Evolutionary conservation across 2,888 invertebrate species (phyloP), one percentile per base, ranked within the genome.

Genomic region (Sinopyrophorus schimmeli): DNA sequence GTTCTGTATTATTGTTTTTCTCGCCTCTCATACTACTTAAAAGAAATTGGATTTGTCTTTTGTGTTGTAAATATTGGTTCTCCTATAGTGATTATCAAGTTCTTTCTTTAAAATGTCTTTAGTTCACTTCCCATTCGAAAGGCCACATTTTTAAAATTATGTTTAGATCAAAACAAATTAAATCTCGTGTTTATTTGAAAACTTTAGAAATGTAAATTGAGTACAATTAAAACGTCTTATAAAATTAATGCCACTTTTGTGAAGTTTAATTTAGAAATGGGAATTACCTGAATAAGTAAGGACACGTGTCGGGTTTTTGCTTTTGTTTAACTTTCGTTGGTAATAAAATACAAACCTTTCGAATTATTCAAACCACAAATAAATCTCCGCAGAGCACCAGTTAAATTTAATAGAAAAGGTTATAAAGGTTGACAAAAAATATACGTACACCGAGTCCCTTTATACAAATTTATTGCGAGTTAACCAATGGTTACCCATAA

Each of bases 21-120:
- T 38, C 28, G 27, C 20, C 18, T 39, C 39, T 4, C 20, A 2
- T 24, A 26, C 37, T 26, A 26, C 17, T 39, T 27, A 28, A 28
- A 9, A 39, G 28, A 39, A 39, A 39, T 39, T 39, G 39, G 39
- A 39, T 39, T 39, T 39, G 26, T 28, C 28, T 28, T 39, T 39
- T 39, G 39, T 38, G 39, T 27, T 39, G 27, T 39, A 39, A 28
- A 39, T 26, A 39, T 27, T 28, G 26, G 39, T 28, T 39, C 32
- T 14, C n/a, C n/a, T n/a, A n/a, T n/a, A n/a, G n/a, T n/a, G n/a
- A n/a, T n/a, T n/a, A n/a, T n/a, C n/a, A n/a, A n/a, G n/a, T n/a
- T n/a, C n/a, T n/a, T n/a, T n/a, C n/a, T n/a, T n/a, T n/a, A n/a
- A n/a, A n/a, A n/a, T n/a, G n/a, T n/a, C n/a, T n/a, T n/a, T n/a